Percentiles rank a stretch among this genome's conserved stretches.
These are phyloP conservation scores for Apaloderma vittatum DNA, from an alignment of 2,113 vertebrate species.

Conservation along the genomic window DNA sequence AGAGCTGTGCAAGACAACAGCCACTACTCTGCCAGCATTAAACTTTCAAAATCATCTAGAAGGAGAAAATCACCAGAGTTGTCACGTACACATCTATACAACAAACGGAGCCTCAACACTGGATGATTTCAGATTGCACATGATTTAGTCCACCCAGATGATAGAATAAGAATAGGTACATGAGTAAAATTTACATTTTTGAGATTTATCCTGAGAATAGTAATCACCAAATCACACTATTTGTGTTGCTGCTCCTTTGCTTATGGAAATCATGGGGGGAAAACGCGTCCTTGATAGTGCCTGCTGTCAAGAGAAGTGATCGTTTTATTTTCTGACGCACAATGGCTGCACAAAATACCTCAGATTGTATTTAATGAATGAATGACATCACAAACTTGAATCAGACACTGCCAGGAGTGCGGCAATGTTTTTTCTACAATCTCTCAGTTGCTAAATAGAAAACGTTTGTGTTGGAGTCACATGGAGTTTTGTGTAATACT, in stretches of 20 bases:
- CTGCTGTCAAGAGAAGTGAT: background rate
- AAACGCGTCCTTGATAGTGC: background rate
- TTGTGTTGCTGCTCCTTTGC: background rate
- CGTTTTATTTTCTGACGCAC: background rate
- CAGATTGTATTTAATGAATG: background rate
- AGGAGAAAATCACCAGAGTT: background rate
- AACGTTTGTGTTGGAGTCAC: slow-evolving; percentile 24
- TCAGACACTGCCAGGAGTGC: background rate
- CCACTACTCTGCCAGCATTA: background rate
- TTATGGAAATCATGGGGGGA: background rate
- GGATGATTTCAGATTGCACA: background rate
- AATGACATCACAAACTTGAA: slow-evolving; percentile 21
- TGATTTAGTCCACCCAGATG: background rate
- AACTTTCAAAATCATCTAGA: background rate
- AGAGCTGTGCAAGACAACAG: background rate
- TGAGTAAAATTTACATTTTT: background rate
- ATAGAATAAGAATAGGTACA: background rate
- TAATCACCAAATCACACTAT: background rate
- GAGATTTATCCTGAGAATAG: background rate
- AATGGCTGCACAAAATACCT: background rate
- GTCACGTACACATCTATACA: background rate
- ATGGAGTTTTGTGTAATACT: background rate
- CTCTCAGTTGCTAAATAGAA: background rate
- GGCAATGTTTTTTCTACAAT: background rate
- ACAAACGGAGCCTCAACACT: background rate